Evolutionary conservation across 2,888 invertebrate species (phyloP).

Genomic region (Xestia ashworthii): DNA sequence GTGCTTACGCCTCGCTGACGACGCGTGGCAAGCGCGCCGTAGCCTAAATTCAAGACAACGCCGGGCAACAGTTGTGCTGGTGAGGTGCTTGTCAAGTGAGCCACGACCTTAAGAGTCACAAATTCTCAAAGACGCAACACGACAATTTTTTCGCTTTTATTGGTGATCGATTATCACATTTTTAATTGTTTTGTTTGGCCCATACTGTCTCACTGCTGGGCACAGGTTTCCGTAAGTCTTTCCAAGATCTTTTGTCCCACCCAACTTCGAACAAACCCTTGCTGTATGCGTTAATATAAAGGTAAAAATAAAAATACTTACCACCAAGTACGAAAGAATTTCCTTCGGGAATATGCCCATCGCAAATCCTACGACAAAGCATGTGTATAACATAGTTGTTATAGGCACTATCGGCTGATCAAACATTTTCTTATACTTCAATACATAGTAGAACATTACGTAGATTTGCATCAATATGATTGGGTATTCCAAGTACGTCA

Average conservation of each 20-base stretch:
- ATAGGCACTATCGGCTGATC: slow-evolving; percentile 79
- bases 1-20: too few relatives aligned
- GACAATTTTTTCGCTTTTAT: neutral
- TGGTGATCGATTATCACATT: neutral
- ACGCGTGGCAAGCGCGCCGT: too few relatives aligned
- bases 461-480: slow-evolving; percentile 94
- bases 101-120: too few relatives aligned
- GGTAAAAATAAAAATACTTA: slow-evolving; percentile 84
- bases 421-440: slow-evolving; percentile 92
- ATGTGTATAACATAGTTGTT: slow-evolving; percentile 77
- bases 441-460: slow-evolving; percentile 93
- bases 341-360: slow-evolving; percentile 83
- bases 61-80: too few relatives aligned
- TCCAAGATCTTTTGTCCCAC: neutral
- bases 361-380: slow-evolving; percentile 73
- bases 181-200: neutral
- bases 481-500: slow-evolving; percentile 96
- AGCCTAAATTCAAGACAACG: too few relatives aligned
- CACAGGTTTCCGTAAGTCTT: neutral
- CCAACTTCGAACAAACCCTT: neutral
- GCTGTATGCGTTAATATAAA: neutral
- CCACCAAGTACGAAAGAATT: slow-evolving; percentile 91
- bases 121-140: too few relatives aligned
- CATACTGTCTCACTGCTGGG: neutral
- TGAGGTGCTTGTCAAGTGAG: too few relatives aligned